Evolutionary conservation across 2,797 vertebrate genomes (phyloP).

Genomic region (Channa striata): DNA sequence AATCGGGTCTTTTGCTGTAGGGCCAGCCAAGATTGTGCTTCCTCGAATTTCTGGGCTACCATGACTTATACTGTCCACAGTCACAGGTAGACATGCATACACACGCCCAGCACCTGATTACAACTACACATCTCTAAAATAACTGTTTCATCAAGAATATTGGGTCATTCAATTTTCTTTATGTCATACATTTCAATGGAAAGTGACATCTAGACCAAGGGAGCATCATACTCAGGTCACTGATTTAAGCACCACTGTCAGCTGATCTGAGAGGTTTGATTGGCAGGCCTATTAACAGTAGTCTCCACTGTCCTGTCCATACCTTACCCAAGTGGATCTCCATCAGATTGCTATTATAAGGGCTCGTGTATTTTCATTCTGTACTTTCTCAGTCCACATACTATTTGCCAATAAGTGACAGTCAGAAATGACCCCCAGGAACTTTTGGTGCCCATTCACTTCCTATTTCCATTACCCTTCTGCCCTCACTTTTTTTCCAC

Average conservation of each 20-base stretch:
- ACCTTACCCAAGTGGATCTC: conserved; percentile 77
- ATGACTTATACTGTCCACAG: conserved; percentile 57
- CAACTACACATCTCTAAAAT: conserved; percentile 64
- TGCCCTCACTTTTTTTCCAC: conserved; percentile 54
- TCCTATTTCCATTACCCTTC: conserved; percentile 76
- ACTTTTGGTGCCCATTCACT: conserved; percentile 60
- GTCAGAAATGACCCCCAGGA: conserved; percentile 70
- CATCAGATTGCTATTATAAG: conserved; percentile 75
- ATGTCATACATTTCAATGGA: conserved; percentile 77
- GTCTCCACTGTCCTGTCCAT: conserved; percentile 66
- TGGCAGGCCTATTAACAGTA: conserved; percentile 80
- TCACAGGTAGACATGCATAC: conserved; percentile 67
- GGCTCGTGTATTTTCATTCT: conserved; percentile 74
- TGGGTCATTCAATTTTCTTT: conserved; percentile 81
- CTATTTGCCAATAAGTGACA: conserved; percentile 72
- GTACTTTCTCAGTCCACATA: conserved; percentile 62
- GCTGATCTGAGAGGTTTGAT: conserved; percentile 76
- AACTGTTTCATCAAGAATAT: conserved; percentile 76
- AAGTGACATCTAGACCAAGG: conserved; percentile 72
- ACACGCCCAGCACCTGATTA: conserved; percentile 20
- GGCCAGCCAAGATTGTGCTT: conserved; percentile 65
- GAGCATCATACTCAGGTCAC: conserved; percentile 78
- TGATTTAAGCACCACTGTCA: conserved; percentile 77
- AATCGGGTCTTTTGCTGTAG: conserved; percentile 49
- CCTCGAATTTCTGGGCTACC: conserved; percentile 73